Percentiles rank a stretch among this genome's conserved stretches.
Conservation (phyloP, 2,888 invertebrate species). For the Nipponacmea schrenckii region DNA sequence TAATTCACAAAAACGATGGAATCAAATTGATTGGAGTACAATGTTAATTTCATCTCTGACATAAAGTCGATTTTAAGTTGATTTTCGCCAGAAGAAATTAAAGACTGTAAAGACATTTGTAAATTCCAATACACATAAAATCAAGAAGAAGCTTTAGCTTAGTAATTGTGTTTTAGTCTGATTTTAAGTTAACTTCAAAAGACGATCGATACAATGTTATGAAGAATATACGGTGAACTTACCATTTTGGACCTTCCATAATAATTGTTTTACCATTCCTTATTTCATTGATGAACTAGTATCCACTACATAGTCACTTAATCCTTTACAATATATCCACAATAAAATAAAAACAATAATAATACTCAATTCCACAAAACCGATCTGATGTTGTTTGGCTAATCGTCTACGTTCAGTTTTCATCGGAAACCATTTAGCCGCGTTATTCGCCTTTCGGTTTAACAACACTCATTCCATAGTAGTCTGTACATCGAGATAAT, state of each 20-base stretch:
- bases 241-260: background rate
- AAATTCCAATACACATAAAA: too few species aligned
- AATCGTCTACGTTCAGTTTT: background rate
- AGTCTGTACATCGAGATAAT: background rate
- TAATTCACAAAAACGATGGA: too few species aligned
- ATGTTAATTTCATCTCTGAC: too few species aligned
- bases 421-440: constrained; percentile 4
- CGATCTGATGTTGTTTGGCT: background rate
- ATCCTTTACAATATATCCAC: constrained; percentile 8
- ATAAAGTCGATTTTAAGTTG: too few species aligned
- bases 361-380: background rate
- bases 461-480: too few species aligned
- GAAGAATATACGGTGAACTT: background rate
- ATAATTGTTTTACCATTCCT: background rate
- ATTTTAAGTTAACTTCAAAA: too few species aligned
- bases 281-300: background rate
- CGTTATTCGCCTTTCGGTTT: background rate
- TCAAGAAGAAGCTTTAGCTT: too few species aligned
- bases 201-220: too few species aligned
- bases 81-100: too few species aligned
- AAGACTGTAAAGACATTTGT: too few species aligned
- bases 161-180: too few species aligned
- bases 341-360: background rate
- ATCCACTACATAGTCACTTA: background rate
- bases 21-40: too few species aligned